Evolutionary conservation across 2,113 vertebrate species (phyloP), one percentile per base, ranked within the genome.

Genomic region (Pogonocichla stellata): DNA sequence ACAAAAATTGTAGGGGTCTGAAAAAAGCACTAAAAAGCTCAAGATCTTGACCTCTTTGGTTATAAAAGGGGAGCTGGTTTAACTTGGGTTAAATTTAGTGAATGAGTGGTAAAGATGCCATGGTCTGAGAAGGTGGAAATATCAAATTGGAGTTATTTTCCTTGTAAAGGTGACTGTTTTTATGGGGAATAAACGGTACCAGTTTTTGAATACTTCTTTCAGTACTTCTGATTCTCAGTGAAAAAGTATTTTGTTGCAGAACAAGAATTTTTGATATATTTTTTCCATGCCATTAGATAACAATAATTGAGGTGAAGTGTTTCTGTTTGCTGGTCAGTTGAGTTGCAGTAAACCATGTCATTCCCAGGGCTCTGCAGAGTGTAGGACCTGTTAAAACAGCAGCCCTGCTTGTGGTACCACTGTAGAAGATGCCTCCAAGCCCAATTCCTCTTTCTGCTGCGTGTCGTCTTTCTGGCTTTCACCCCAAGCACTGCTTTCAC

Each of bases 281-380:
- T 86, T 81, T 45, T 51, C 42, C 20, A 4, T 65, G n/a, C 34
- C 14, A 4, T 50, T 72, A 43, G 17, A n/a, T 56, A 50, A 40
- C 64, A 69, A 42, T 54, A 54, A 47, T 15, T 24, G 85, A 58
- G 42, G 42, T 0, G 0, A 7, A 5, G 25, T 42, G 33, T 80
- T 84, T 31, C 57, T 72, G 29, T 67, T 51, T 13, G 3, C 42
- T 60, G 43, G 12, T 26, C 70, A 42, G 3, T 6, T 12, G 19
- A 24, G n/a, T 19, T 50, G 36, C 64, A 56, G 26, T 24, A 58
- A 74, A 26, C 26, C 1, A 0, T 42, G 20, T 29, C 4, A 5
- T 71, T 62, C 34, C 51, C 24, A 16, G 57, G 20, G 38, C 17
- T 75, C 29, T 38, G 43, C 33, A 24, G 66, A n/a, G 51, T 8